Base-by-base conservation (phyloP, 2,797 vertebrate genomes). In the Taenioides sp. region DNA sequence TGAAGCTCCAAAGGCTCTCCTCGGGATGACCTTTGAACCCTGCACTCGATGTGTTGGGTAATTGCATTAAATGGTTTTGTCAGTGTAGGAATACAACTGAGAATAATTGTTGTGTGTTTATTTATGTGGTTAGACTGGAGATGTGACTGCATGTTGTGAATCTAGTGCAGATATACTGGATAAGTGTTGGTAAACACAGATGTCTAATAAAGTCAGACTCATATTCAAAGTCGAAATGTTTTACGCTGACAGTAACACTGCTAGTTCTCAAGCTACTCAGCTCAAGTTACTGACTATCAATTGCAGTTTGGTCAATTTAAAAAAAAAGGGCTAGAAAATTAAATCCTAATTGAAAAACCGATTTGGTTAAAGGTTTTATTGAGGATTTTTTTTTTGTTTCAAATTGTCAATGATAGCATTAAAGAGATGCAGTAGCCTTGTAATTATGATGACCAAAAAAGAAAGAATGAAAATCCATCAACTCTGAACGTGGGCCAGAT, bases 201-300 rank as follows among this genome's bases (percentile, higher is more conserved):
- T 69, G 69, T 81, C 73, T 81, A 82, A 85, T 80, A 73, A 78
- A 81, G 75, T 80, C 18, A 79, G 55, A 62, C 25, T 80, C 16
- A 62, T 63, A 73, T 82, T 74, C 79, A 78, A 67, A 65, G 66
- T 37, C 59, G 61, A 73, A 80, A 85, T 14, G 28, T 67, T 75
- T 60, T 63, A 49, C 68, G 20, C 62, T 74, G 76, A 80, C 84
- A 72, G 65, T 34, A 47, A 77, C 66, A 65, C 62, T 52, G 79
- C 65, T 70, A 80, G 65, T 72, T 80, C 63, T 71, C 74, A 67
- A 54, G 49, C 68, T 57, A 31, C 76, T 59, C 69, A 55, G 25
- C 52, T 31, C 37, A 77, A 60, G 72, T 55, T 27, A 69, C 67
- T 43, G 60, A 60, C 47, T 67, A 69, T 76, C 63, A 66, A n/a